Conservation (phyloP, 2,888 invertebrate species). For the Carpatolechia fugitivella region DNA sequence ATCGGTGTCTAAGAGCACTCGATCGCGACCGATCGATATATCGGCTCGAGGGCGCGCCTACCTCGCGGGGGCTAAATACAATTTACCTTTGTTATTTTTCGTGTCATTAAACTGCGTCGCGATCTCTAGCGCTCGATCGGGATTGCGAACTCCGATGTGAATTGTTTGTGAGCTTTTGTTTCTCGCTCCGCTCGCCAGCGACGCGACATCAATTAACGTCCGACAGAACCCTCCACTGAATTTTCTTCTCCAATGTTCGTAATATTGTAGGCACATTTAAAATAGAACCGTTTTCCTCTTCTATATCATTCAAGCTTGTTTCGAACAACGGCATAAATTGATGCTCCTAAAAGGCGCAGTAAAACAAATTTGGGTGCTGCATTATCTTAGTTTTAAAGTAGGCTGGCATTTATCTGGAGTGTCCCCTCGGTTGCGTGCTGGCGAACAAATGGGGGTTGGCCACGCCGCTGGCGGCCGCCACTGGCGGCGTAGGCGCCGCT, state of each 20-base stretch:
- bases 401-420: conserved; percentile 54
- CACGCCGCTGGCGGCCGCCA: conserved; percentile 46
- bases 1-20: conserved; percentile 53
- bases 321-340: neutral
- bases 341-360: conserved; percentile 22
- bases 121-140: conserved; percentile 76
- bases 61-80: conserved; percentile 73
- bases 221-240: conserved; percentile 53
- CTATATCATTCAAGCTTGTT: conserved; percentile 33
- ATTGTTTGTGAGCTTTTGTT: conserved; percentile 79
- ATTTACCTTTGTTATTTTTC: conserved; percentile 80
- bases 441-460: conserved; percentile 59
- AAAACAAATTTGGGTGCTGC: conserved; percentile 41
- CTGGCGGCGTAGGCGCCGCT: conserved; percentile 57
- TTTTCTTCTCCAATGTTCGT: conserved; percentile 64
- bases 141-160: conserved; percentile 76
- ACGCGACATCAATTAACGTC: conserved; percentile 78
- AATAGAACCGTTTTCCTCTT: conserved; percentile 50
- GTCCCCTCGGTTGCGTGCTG: conserved; percentile 60
- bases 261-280: conserved; percentile 63
- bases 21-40: conserved; percentile 63
- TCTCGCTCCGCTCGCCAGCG: conserved; percentile 67
- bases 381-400: conserved; percentile 50
- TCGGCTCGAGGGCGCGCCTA: conserved; percentile 60
- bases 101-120: conserved; percentile 79